Evolutionary conservation across 2,113 vertebrate genomes (phyloP).

Genomic region (Microtus montanus): DNA sequence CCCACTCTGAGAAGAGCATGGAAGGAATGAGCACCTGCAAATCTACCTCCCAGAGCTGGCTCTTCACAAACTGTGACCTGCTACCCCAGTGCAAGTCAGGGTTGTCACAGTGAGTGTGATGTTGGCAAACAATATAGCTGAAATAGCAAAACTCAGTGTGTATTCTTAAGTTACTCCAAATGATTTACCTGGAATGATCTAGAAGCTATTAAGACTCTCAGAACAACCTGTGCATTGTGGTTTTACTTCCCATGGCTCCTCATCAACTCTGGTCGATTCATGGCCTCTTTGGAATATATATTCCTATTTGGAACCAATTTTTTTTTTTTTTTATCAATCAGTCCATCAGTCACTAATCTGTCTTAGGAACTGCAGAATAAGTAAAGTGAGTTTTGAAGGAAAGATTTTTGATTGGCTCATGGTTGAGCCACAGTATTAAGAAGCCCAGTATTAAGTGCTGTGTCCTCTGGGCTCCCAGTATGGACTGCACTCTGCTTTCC

Average conservation of each 20-base stretch:
- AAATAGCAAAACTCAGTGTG: not conserved
- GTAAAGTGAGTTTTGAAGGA: not conserved
- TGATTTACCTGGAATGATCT: not conserved
- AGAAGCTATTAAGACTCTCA: not conserved
- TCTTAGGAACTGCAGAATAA: not conserved
- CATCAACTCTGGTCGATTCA: not conserved
- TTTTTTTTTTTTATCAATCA: not conserved
- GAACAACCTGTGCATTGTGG: not conserved
- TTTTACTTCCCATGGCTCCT: not conserved
- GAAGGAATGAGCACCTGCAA: not conserved
- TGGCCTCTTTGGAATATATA: not conserved
- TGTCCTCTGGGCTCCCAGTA: not conserved
- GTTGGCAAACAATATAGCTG: not conserved
- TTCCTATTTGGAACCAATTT: not conserved
- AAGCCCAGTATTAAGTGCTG: not conserved
- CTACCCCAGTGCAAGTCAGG: accelerated
- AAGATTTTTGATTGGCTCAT: not conserved
- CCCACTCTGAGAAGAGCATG: not conserved
- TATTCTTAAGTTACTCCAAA: not conserved
- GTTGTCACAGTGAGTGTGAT: not conserved
- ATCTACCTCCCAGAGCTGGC: not conserved
- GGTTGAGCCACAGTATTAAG: too few species aligned
- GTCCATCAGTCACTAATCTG: not conserved
- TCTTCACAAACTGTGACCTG: not conserved
- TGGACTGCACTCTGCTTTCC: too few species aligned